phyloP scores from a whole-genome alignment of 2,888 invertebrate genomes.

The Ferrisia virgata region DNA sequence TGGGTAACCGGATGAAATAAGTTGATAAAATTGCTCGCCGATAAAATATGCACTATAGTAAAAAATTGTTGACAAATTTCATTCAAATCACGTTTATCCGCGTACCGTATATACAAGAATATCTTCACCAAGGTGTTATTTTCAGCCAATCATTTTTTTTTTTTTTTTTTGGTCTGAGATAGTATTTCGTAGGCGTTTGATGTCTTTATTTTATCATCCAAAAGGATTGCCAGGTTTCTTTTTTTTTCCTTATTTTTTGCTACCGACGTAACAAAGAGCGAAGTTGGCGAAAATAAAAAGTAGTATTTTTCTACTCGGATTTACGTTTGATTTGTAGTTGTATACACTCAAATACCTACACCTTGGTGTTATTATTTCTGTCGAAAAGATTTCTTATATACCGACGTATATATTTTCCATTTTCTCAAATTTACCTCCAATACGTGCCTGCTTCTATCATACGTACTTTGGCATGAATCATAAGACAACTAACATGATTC shows the following conservation, averaged over 20 bases:
- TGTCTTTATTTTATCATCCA: conserved; percentile 14
- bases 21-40: neutral
- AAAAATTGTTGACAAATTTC: conserved; percentile 2
- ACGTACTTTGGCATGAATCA: neutral
- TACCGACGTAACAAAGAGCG: neutral
- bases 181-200: neutral
- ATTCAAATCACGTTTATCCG: conserved; percentile 13
- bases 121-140: neutral
- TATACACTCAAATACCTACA: neutral
- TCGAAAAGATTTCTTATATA: neutral
- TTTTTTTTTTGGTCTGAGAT: neutral
- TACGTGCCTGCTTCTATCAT: neutral
- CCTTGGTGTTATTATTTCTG: neutral
- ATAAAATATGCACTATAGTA: neutral
- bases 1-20: neutral
- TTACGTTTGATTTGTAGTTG: neutral
- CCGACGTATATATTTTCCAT: neutral
- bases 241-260: neutral
- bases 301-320: neutral
- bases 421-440: neutral
- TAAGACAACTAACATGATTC: neutral
- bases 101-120: neutral
- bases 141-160: conserved; percentile 1
- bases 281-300: conserved; percentile 16
- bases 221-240: neutral